phyloP scores from a whole-genome alignment of 2,797 vertebrate genomes.

The Brachyalestes nurse region DNA sequence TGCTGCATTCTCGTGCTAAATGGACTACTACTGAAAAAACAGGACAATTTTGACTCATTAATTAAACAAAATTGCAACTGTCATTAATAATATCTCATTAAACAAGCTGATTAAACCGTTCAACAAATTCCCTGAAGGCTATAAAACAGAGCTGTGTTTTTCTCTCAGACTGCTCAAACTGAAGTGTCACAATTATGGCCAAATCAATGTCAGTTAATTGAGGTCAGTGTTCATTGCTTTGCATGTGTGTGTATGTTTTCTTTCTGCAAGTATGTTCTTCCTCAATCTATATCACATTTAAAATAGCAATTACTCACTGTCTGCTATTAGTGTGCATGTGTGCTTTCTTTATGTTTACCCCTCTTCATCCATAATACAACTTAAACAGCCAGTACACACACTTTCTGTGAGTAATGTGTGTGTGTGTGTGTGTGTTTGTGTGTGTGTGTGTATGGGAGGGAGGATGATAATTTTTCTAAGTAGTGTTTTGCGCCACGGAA shows the following conservation, averaged over 20 bases:
- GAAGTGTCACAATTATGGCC: too few species aligned
- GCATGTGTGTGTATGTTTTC: background rate
- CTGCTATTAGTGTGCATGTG: background rate
- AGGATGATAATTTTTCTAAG: background rate
- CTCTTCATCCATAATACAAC: background rate
- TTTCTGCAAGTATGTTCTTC: background rate
- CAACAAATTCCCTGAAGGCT: too few species aligned
- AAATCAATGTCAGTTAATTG: too few species aligned
- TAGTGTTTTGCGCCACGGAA: background rate
- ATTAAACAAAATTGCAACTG: too few species aligned
- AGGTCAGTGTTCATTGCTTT: too few species aligned
- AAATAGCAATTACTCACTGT: background rate
- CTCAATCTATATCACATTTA: background rate
- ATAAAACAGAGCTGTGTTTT: too few species aligned
- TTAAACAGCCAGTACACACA: background rate
- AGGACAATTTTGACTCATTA: too few species aligned
- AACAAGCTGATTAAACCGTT: too few species aligned
- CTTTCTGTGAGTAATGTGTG: background rate
- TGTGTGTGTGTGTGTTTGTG: background rate
- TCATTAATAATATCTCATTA: too few species aligned
- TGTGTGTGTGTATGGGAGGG: background rate
- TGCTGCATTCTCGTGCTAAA: too few species aligned
- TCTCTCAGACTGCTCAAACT: too few species aligned
- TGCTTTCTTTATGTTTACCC: background rate
- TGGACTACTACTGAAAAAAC: too few species aligned